Percentiles rank a stretch among this genome's conserved stretches.
phyloP scores from a whole-genome alignment of 2,797 vertebrate species.

The Trachurus trachurus region DNA sequence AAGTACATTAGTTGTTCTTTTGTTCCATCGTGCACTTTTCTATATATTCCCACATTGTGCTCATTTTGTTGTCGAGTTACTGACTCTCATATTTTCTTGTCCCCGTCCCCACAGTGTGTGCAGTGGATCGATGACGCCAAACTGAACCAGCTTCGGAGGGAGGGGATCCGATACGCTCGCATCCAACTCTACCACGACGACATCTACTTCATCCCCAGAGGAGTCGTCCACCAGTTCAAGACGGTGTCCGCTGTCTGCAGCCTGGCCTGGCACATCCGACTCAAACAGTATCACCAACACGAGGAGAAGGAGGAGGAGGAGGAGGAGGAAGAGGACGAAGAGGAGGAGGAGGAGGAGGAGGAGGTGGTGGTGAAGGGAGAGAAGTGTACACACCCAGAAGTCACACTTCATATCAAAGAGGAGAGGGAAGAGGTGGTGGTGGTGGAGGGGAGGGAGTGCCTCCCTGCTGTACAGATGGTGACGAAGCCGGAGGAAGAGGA shows the following conservation, averaged over 20 bases:
- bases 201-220: conserved; percentile 99
- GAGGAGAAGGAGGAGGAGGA: conserved; percentile 74
- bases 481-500: conserved; percentile 59
- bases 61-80: neutral
- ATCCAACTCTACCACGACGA: conserved; percentile 98
- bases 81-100: conserved; percentile 29
- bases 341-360: conserved; percentile 48
- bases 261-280: conserved; percentile 97
- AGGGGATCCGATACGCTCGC: conserved; percentile 97
- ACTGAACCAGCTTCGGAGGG: conserved; percentile 97
- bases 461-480: conserved; percentile 38
- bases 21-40: neutral
- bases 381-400: conserved; percentile 28
- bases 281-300: conserved; percentile 90
- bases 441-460: conserved; percentile 36
- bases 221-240: conserved; percentile 99
- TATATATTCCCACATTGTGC: conserved; percentile 6
- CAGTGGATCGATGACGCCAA: conserved; percentile 99
- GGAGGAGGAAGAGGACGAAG: conserved; percentile 34
- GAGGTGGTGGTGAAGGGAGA: conserved; percentile 35
- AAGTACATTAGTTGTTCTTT: neutral
- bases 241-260: conserved; percentile 98
- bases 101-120: conserved; percentile 70
- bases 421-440: conserved; percentile 57
- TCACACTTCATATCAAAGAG: conserved; percentile 60